A percentile compares a stretch with the other conserved stretches of the same genome.
Evolutionary conservation across 1,140 invertebrate species (phyloP).

Genomic region (Tigriopus japonicus): DNA sequence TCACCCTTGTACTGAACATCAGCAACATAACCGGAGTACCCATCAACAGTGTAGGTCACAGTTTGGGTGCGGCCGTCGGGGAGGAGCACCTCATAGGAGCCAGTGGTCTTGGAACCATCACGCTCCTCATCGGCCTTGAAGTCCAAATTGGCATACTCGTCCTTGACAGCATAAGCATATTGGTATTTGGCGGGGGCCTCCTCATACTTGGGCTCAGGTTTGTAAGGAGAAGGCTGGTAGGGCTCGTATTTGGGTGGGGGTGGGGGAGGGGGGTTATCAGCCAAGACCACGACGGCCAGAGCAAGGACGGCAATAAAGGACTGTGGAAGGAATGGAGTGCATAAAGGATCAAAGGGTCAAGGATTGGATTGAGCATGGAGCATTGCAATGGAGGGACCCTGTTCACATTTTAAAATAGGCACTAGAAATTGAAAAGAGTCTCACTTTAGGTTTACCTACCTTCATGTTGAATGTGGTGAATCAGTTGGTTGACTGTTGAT

Average conservation of each 20-base stretch:
- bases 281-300: background rate
- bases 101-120: conserved; percentile 18
- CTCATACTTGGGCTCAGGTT: background rate
- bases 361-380: too few species aligned
- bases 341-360: too few species aligned
- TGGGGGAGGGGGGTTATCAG: background rate
- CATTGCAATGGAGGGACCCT: too few species aligned
- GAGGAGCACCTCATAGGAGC: conserved; percentile 20
- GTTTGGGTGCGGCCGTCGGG: conserved; percentile 21
- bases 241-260: background rate
- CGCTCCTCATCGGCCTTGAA: conserved; percentile 19
- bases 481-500: too few species aligned
- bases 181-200: conserved; percentile 15
- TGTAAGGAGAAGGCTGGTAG: background rate
- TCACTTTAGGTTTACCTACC: background rate
- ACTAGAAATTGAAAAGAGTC: too few species aligned
- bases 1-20: conserved; percentile 19
- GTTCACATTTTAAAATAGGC: too few species aligned
- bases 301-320: conserved; percentile 5
- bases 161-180: conserved; percentile 19
- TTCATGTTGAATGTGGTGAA: background rate
- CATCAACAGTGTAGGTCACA: conserved; percentile 19
- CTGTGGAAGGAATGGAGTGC: background rate
- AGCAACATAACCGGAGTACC: conserved; percentile 20
- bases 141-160: conserved; percentile 17